A percentile compares a stretch with the other conserved stretches of the same genome.
Conservation (phyloP, 2,888 invertebrate genomes). For the Teinopalpus imperialis region DNA sequence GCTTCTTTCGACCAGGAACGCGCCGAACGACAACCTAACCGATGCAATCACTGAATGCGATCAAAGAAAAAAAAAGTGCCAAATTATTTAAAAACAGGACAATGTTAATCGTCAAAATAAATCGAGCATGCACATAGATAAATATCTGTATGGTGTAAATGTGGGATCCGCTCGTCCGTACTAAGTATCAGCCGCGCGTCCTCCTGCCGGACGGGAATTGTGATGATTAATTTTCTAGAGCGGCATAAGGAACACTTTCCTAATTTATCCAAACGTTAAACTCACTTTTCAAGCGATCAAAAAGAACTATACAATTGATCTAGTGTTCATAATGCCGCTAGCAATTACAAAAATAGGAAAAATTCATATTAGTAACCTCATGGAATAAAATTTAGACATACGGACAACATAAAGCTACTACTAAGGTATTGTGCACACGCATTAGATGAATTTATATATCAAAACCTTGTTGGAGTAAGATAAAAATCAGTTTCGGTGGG, state of each 20-base stretch:
- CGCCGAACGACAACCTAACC: constrained; percentile 44
- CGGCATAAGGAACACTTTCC: constrained; percentile 50
- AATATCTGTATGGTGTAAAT: constrained; percentile 45
- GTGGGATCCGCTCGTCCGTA: constrained; percentile 77
- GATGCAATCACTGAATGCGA: constrained; percentile 82
- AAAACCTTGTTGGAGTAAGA: too few relatives aligned
- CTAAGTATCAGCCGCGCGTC: constrained; percentile 65
- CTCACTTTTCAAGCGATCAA: background rate
- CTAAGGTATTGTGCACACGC: constrained; percentile 67
- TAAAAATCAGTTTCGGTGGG: too few relatives aligned
- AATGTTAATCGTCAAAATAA: constrained; percentile 48
- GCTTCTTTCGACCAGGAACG: too few relatives aligned
- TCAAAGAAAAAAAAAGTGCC: constrained; percentile 59
- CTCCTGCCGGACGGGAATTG: constrained; percentile 64
- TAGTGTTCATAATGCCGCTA: constrained; percentile 49
- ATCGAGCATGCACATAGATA: constrained; percentile 60
- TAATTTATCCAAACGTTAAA: constrained; percentile 23
- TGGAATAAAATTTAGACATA: constrained; percentile 58
- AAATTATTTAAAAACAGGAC: constrained; percentile 55
- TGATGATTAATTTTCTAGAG: constrained; percentile 50
- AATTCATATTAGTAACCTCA: constrained; percentile 52
- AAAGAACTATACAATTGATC: constrained; percentile 19
- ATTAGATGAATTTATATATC: constrained; percentile 25
- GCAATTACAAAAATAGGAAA: constrained; percentile 44
- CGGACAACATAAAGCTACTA: constrained; percentile 80